Evolutionary conservation across 2,888 invertebrate genomes (phyloP), one percentile per base, ranked within the genome.

Genomic region (Cremastinae sp.): DNA sequence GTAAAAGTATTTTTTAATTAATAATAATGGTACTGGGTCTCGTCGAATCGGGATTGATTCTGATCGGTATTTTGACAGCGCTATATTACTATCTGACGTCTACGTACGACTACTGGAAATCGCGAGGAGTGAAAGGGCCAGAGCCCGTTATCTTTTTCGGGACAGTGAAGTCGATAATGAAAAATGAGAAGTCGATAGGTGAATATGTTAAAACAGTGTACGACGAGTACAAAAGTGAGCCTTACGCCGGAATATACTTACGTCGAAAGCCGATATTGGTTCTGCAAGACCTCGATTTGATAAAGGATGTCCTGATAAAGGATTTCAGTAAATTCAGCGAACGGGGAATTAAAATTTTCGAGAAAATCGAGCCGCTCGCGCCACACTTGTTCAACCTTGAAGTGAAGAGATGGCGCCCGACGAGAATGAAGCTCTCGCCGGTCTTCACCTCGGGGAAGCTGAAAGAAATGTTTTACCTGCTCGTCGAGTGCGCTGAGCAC

Each of bases 391-490:
- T 90, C 71, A 85, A 82, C 38, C 75, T 90, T 38, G 87, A 87
- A 9, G 86, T 89, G 0, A 81, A 82, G 8, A 86, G 89, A 69
- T 92, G 92, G 92, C 88, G 89, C 51, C 86, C 86, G 5, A 83
- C 91, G 38, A 85, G 92, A 45, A 74, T 84, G 0, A 90, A 90
- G 62, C 79, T 91, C 8, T 89, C 90, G 0, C 90, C 91, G 0
- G 87, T 90, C 1, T 92, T 92, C 80, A 90, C 91, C 1, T 89
- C 90, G 0, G 91, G 90, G 0, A 91, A 91, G 81, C 85, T 92
- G 70, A 91, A 90, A 80, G 85, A 86, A 18, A 91, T 91, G 91
- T 90, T 90, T 76, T 79, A 85, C 49, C 83, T 90, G 8, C 78
- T 91, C n/a, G 74, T 86, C n/a, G 86, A 89, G 58, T 90, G 90